Evolutionary conservation across 2,797 vertebrate species (phyloP), one percentile per base, ranked within the genome.

Genomic region (Tokudaia muenninki): DNA sequence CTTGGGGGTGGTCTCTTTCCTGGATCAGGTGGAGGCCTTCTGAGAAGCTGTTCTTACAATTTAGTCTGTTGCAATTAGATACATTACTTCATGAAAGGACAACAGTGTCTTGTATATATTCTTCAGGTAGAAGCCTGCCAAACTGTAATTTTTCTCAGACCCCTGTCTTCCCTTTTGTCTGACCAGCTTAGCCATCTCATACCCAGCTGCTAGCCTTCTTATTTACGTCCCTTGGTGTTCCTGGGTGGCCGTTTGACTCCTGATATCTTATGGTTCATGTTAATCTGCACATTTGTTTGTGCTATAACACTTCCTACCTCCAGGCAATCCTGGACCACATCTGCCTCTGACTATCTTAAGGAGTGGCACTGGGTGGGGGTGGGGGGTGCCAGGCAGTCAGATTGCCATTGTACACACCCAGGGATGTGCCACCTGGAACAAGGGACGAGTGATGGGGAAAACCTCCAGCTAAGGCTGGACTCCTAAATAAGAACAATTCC

Each of bases 1-100:
- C 26, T 41, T 88, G 52, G 26, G 26, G 11, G 11, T 59, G 26
- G 26, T 22, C 26, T 75, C 55, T 19, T 44, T 34, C 87, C n/a
- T 77, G 55, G 37, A 21, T 10, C 7, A 29, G 34, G n/a, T 29
- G 21, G n/a, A 55, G 86, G 14, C 50, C 52, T 37, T 55, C 50
- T 63, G 34, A 6, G 34, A 75, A 88, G 50, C 31, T 13, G 16
- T 89, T 75, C 70, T 70, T 75, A 59, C 70, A 61, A 59, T 89
- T 89, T 89, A 89, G 87, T 89, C 55, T 89, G 70, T 89, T 75
- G 70, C 52, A 87, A 74, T 87, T 74, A 74, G 86, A 75, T 89
- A 41, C 26, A 57, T 75, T 59, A 75, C 11, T 19, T 24, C 0
- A 14, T 31, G 70, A 75, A 57, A 75, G 70, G 70, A 9, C 55